phyloP scores from a whole-genome alignment of 2,888 invertebrate species.

The Blomia tropicalis region DNA sequence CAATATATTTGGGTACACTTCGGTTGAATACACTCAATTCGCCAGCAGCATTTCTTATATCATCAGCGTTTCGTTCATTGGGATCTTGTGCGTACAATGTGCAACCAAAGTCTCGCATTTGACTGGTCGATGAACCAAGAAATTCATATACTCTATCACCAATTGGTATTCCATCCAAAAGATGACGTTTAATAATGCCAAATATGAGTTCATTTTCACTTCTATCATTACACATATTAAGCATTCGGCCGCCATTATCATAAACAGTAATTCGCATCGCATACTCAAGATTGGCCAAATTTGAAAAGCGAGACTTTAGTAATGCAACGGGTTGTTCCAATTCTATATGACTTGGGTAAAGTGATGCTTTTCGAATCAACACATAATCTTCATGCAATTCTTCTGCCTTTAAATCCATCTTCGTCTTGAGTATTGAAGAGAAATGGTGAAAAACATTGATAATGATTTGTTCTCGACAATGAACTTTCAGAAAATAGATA shows the following conservation, averaged over 20 bases:
- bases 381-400: constrained; percentile 1
- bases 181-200: constrained; percentile 17
- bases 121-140: constrained; percentile 31
- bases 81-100: constrained; percentile 30
- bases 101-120: constrained; percentile 31
- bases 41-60: constrained; percentile 29
- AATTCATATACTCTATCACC: constrained; percentile 29
- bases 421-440: not conserved
- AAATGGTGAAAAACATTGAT: not conserved
- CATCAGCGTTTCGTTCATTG: constrained; percentile 24
- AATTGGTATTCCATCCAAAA: constrained; percentile 26
- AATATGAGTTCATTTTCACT: constrained; percentile 23
- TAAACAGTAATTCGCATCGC: not conserved
- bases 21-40: constrained; percentile 27
- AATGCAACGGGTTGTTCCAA: not conserved
- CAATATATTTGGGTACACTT: constrained; percentile 34
- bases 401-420: not conserved
- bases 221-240: not conserved
- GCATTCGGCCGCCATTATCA: not conserved
- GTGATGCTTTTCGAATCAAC: not conserved
- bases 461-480: not conserved
- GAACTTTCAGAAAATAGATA: not conserved
- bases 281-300: constrained; percentile 1
- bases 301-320: not conserved
- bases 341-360: not conserved